phyloP scores from a whole-genome alignment of 1,140 invertebrate genomes.

The Drosophila pectinifera region DNA sequence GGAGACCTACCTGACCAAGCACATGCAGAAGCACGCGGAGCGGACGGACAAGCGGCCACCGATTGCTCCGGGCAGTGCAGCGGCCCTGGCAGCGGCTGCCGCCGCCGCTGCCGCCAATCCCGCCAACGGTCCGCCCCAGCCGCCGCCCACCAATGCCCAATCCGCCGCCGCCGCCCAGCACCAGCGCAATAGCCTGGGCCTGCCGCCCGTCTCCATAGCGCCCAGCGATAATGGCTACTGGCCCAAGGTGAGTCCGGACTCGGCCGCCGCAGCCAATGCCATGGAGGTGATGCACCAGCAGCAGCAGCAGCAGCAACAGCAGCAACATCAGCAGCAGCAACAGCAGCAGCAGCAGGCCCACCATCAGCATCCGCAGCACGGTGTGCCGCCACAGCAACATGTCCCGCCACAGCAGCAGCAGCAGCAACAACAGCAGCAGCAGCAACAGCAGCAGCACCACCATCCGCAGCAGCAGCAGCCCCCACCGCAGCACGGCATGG shows the following conservation, averaged over 20 bases:
- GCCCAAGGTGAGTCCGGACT: conserved; percentile 92
- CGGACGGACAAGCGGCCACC: conserved; percentile 95
- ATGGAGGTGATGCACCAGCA: conserved; percentile 89
- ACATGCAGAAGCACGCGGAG: conserved; percentile 99
- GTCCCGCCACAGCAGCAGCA: conserved; percentile 72
- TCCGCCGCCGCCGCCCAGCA: conserved; percentile 43
- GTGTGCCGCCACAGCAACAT: conserved; percentile 69
- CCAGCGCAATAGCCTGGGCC: conserved; percentile 69
- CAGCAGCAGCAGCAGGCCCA: conserved; percentile 69
- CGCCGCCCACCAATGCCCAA: conserved; percentile 43
- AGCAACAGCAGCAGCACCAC: conserved; percentile 86
- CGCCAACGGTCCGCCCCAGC: conserved; percentile 28
- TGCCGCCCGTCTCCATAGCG: conserved; percentile 77
- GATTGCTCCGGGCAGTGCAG: conserved; percentile 85
- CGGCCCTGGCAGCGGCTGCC: conserved; percentile 84
- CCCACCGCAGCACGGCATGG: conserved; percentile 75
- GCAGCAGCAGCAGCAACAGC: conserved; percentile 87
- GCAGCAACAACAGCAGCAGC: conserved; percentile 84
- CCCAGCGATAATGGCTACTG: conserved; percentile 90
- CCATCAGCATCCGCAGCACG: conserved; percentile 67
- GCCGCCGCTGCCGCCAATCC: conserved; percentile 64
- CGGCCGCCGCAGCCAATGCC: conserved; percentile 88
- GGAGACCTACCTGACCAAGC: conserved; percentile 99
- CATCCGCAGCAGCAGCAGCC: conserved; percentile 86
- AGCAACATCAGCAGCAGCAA: conserved; percentile 73